Percentiles rank a stretch among this genome's conserved stretches.
These are phyloP conservation scores for Echinops telfairi DNA, from an alignment of 2,113 vertebrate genomes.

Conservation along the genomic window DNA sequence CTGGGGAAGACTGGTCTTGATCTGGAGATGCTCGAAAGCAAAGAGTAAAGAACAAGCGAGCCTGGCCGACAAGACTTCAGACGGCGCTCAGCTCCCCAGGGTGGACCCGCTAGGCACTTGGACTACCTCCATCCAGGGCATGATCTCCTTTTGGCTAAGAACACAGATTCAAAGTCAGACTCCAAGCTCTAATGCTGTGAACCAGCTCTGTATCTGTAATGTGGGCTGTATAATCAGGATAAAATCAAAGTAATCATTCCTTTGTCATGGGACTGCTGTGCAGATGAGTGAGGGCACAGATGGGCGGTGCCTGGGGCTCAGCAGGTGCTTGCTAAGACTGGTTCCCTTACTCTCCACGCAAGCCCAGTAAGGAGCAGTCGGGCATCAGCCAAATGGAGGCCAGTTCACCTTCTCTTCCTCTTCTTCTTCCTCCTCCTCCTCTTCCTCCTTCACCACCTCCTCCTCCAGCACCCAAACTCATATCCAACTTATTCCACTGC, in stretches of 20 bases:
- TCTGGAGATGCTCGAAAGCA: not conserved
- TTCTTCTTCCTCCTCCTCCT: not conserved
- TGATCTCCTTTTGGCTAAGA: not conserved
- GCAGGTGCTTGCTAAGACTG: not conserved
- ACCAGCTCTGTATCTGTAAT: not conserved
- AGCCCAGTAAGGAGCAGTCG: not conserved
- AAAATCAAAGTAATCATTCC: not conserved
- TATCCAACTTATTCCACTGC: slow-evolving; percentile 14
- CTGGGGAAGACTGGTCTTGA: not conserved
- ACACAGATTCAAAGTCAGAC: not conserved
- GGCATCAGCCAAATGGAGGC: not conserved
- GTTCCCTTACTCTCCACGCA: not conserved
- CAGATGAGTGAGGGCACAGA: not conserved
- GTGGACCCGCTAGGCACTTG: not conserved
- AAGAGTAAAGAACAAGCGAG: not conserved
- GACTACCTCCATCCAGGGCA: not conserved
- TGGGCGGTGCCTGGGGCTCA: not conserved
- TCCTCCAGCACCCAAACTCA: not conserved
- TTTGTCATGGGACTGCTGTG: not conserved
- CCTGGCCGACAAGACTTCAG: not conserved
- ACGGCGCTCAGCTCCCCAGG: not conserved
- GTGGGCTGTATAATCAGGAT: not conserved
- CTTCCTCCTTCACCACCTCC: not conserved
- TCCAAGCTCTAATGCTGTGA: not conserved
- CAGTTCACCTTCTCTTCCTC: not conserved